Base-by-base conservation (phyloP, 2,888 invertebrate species). In the Autographa gamma region DNA sequence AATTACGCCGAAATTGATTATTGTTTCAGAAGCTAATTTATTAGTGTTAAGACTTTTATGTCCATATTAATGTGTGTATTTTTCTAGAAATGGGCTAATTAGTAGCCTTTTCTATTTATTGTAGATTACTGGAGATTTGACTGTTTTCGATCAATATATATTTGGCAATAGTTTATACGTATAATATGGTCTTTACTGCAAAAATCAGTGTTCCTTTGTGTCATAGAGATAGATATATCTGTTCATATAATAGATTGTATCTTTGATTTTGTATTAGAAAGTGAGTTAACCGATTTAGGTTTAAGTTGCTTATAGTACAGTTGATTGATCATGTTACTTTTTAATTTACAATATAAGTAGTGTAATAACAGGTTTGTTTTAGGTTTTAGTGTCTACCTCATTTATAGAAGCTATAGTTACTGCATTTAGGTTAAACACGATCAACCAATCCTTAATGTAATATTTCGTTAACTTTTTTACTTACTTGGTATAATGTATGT, bases 51-150 rank as follows among this genome's bases (percentile, higher is more conserved):
- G 25, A 56, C 19, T 25, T 56, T 56, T 2, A 16, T 43, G 54
- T 18, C 52, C n/a, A 52, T 6, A 18, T 6, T 16, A 56, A 13
- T 56, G 19, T 56, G 3, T 48, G n/a, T n/a, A 48, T 60, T 66
- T 65, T 56, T 43, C 2, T 62, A 16, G 11, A 34, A 32, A 54
- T 65, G 63, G 41, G 64, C 61, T 72, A 67, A 11, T 64, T 72
- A 38, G 58, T 62, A 68, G 54, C 59, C 31, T 61, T 54, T 41
- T 64, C 31, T 62, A 32, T 69, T 65, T 62, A 62, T 18, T 7
- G 34, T 38, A 60, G 5, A 3, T 65, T 60, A 18, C 25, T 66
- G 0, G 14, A 13, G 43, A 71, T 66, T 61, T 76, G 14, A 60
- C 60, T 1, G 13, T 48, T 48, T 48, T 48, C n/a, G n/a, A 43